These are phyloP conservation scores for Rhyacichthys aspro DNA, from an alignment of 2,797 vertebrate genomes.

Conservation along the genomic window DNA sequence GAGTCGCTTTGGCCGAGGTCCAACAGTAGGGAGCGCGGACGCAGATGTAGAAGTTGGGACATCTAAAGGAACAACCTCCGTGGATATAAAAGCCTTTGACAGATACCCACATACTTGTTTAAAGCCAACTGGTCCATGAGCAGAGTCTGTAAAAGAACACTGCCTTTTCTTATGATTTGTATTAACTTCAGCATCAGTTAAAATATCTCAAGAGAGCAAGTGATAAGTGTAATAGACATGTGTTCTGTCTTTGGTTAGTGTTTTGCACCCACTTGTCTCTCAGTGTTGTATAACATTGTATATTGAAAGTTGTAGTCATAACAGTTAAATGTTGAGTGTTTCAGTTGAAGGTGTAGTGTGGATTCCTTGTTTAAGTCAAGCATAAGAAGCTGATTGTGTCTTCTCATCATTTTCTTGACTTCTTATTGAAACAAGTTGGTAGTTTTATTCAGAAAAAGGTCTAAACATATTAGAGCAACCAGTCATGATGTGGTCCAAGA, in stretches of 20 bases:
- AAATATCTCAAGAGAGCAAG: slow-evolving; percentile 30
- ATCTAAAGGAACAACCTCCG: slow-evolving; percentile 53
- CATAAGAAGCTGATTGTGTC: slow-evolving; percentile 23
- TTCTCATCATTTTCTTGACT: slow-evolving; percentile 12
- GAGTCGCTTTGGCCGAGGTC: slow-evolving; percentile 72
- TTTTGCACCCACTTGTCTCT: slow-evolving; percentile 34
- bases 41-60: slow-evolving; percentile 49
- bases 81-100: slow-evolving; percentile 60
- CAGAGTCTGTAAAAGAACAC: slow-evolving; percentile 11
- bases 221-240: slow-evolving; percentile 39
- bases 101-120: slow-evolving; percentile 29
- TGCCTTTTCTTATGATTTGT: slow-evolving; percentile 13
- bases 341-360: slow-evolving; percentile 61
- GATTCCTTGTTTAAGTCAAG: slow-evolving; percentile 31
- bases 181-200: slow-evolving; percentile 24
- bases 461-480: slow-evolving; percentile 45
- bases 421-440: slow-evolving; percentile 40
- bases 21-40: slow-evolving; percentile 26
- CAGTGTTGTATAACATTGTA: slow-evolving; percentile 28
- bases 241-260: slow-evolving; percentile 78
- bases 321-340: slow-evolving; percentile 34
- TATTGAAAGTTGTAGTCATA: slow-evolving; percentile 65
- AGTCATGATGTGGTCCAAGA: slow-evolving; percentile 47
- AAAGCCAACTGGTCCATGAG: slow-evolving; percentile 53
- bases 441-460: slow-evolving; percentile 50